phyloP scores from a whole-genome alignment of 2,113 vertebrate genomes.

The Isichthys henryi region DNA sequence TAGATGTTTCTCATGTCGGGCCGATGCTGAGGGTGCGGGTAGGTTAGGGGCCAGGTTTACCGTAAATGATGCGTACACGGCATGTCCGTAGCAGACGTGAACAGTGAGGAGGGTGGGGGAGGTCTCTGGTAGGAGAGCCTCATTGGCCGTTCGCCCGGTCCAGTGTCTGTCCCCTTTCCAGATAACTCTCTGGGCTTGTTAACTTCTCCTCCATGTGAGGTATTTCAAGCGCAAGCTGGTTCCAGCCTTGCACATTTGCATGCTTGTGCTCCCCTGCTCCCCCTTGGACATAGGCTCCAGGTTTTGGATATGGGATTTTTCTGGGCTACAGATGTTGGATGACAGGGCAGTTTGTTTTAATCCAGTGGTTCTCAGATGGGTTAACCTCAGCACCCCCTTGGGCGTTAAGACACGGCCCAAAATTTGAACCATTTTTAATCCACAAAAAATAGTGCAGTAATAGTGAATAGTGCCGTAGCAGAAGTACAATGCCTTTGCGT shows the following conservation, averaged over 20 bases:
- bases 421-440: not conserved
- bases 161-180: not conserved
- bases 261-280: not conserved
- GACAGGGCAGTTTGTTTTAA: not conserved
- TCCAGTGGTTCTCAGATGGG: not conserved
- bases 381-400: not conserved
- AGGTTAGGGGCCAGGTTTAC: not conserved
- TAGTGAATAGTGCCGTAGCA: not conserved
- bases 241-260: not conserved
- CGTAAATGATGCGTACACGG: not conserved
- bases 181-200: not conserved
- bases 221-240: not conserved
- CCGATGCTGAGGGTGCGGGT: not conserved
- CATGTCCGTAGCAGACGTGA: not conserved
- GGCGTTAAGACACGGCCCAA: not conserved
- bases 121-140: not conserved
- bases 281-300: not conserved
- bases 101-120: not conserved
- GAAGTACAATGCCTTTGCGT: not conserved
- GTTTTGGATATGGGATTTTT: not conserved
- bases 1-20: not conserved
- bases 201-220: not conserved
- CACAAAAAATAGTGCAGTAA: not conserved
- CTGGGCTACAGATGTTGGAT: not conserved
- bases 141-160: not conserved